Percentiles rank a stretch among this genome's conserved stretches.
Evolutionary conservation across 1,140 invertebrate genomes (phyloP).

Genomic region (Penaeus chinensis): DNA sequence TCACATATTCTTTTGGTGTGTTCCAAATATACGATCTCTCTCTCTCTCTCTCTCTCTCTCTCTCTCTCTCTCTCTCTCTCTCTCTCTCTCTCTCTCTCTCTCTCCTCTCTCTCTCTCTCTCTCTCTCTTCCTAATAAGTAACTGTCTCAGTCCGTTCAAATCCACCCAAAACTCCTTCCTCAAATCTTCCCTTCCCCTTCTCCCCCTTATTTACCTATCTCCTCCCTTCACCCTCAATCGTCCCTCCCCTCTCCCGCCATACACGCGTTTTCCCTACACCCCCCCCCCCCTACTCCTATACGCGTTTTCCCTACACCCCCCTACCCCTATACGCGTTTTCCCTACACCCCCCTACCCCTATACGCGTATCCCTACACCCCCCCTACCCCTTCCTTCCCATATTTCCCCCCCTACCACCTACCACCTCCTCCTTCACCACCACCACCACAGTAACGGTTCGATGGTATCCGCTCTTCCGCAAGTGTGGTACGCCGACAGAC

Average conservation of each 20-base stretch:
- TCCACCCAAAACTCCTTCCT: background rate
- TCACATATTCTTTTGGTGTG: no score
- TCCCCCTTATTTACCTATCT: constrained; percentile 2
- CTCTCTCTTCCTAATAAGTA: background rate
- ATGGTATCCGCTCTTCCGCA: no score
- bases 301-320: background rate
- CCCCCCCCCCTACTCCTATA: background rate
- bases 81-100: background rate
- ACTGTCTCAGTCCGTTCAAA: background rate
- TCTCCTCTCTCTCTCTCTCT: constrained; percentile 8
- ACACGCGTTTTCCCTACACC: background rate
- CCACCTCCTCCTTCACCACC: no score
- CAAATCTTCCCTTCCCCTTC: constrained; percentile 24
- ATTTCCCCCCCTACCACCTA: no score
- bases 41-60: background rate
- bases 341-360: background rate
- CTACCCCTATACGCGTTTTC: background rate
- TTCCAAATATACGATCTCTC: background rate
- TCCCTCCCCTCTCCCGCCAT: background rate
- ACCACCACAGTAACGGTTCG: no score
- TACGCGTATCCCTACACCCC: no score
- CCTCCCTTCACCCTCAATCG: background rate
- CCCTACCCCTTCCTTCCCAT: no score
- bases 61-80: constrained; percentile 13
- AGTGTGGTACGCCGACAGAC: no score